These are phyloP conservation scores for Zophobas morio DNA, from an alignment of 1,140 invertebrate genomes.

Conservation along the genomic window DNA sequence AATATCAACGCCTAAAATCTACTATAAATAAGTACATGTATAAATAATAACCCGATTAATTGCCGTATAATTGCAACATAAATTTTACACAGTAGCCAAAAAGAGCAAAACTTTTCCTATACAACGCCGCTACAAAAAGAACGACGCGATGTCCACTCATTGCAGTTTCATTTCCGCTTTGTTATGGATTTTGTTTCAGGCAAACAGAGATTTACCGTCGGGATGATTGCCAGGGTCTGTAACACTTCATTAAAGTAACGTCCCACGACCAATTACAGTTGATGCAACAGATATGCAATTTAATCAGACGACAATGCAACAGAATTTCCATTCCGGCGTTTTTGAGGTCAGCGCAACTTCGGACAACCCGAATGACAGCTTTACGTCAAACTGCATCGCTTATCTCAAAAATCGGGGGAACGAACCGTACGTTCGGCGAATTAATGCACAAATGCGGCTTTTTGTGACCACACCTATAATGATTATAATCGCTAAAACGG, in stretches of 20 bases:
- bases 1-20: conserved; percentile 29
- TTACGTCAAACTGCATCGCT: background rate
- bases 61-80: background rate
- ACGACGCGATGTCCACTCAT: background rate
- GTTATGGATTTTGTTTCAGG: background rate
- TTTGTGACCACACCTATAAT: too few species aligned
- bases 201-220: background rate
- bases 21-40: conserved; percentile 10
- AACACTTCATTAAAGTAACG: conserved; percentile 2
- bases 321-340: background rate
- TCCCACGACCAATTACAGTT: background rate
- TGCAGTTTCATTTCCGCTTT: background rate
- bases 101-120: background rate
- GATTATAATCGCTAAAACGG: too few species aligned
- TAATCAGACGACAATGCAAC: background rate
- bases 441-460: too few species aligned
- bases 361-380: background rate
- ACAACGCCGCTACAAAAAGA: background rate
- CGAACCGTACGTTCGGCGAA: too few species aligned
- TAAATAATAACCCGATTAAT: background rate
- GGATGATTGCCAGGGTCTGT: background rate
- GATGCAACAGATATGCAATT: background rate
- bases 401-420: too few species aligned
- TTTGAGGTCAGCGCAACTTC: background rate
- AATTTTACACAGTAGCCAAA: background rate